Conservation (phyloP, 2,888 invertebrate genomes). For the Acrobasis repandana region DNA sequence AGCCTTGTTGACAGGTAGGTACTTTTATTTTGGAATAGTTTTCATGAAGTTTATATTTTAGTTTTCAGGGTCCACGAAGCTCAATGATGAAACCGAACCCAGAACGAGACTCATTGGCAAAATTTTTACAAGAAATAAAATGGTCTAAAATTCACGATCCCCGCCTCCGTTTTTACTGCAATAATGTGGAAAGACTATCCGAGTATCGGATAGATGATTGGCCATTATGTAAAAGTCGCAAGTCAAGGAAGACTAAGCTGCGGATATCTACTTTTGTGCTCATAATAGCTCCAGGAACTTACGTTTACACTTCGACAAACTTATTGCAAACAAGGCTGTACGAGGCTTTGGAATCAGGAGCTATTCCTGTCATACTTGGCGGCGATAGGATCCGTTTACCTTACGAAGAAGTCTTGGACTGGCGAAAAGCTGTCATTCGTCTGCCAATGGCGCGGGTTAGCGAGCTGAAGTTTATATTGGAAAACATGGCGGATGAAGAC, state of each 20-base stretch:
- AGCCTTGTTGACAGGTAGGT: no score
- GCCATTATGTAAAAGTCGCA: constrained; percentile 93
- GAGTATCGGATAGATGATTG: constrained; percentile 87
- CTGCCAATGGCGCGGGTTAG: constrained; percentile 91
- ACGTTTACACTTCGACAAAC: constrained; percentile 87
- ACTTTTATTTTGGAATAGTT: no score
- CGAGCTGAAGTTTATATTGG: constrained; percentile 94
- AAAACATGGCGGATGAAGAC: constrained; percentile 93
- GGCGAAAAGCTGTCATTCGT: constrained; percentile 87
- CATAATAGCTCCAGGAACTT: constrained; percentile 90
- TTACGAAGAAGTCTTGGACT: constrained; percentile 92
- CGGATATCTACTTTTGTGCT: constrained; percentile 93
- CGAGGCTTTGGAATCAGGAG: constrained; percentile 94
- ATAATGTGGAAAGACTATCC: constrained; percentile 87
- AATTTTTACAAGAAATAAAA: not conserved
- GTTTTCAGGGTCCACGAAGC: no score
- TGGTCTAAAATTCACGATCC: constrained; percentile 80
- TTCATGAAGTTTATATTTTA: no score
- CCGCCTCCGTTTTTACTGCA: constrained; percentile 91
- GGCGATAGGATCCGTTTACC: constrained; percentile 90
- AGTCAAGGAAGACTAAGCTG: constrained; percentile 87
- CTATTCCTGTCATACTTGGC: constrained; percentile 94
- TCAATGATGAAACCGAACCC: not conserved
- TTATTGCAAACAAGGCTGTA: constrained; percentile 90
- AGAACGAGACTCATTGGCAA: not conserved